Conservation (phyloP, 2,888 invertebrate species). For the Synanthedon andrenaeformis region DNA sequence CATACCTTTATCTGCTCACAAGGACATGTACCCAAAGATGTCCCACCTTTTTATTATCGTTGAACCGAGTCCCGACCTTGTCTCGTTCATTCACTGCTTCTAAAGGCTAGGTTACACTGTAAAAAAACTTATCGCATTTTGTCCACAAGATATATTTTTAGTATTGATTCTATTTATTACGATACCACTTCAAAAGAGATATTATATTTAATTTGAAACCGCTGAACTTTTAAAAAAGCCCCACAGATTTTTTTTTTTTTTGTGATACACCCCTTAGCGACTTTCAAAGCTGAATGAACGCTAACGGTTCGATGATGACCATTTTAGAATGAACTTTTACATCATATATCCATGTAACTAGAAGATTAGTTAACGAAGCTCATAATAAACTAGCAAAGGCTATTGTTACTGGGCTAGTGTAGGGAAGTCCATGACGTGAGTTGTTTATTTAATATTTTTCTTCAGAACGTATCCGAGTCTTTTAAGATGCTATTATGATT, state of each 20-base stretch:
- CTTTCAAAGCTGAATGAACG: slow-evolving; percentile 21
- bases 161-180: no score
- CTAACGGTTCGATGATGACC: neutral
- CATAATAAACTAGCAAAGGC: neutral
- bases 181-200: no score
- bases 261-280: slow-evolving; percentile 17
- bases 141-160: neutral
- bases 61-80: slow-evolving; percentile 28
- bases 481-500: no score
- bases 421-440: neutral
- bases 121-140: neutral
- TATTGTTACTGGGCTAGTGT: neutral
- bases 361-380: neutral
- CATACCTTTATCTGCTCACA: neutral
- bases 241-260: no score
- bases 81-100: slow-evolving; percentile 27
- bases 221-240: no score
- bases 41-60: slow-evolving; percentile 21
- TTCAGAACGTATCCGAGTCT: no score
- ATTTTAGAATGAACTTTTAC: neutral
- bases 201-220: no score
- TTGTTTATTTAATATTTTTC: no score
- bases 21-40: slow-evolving; percentile 4
- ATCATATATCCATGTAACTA: neutral
- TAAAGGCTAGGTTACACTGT: no score